Evolutionary conservation across 2,113 vertebrate species (phyloP).

Genomic region (Antechinus flavipes): DNA sequence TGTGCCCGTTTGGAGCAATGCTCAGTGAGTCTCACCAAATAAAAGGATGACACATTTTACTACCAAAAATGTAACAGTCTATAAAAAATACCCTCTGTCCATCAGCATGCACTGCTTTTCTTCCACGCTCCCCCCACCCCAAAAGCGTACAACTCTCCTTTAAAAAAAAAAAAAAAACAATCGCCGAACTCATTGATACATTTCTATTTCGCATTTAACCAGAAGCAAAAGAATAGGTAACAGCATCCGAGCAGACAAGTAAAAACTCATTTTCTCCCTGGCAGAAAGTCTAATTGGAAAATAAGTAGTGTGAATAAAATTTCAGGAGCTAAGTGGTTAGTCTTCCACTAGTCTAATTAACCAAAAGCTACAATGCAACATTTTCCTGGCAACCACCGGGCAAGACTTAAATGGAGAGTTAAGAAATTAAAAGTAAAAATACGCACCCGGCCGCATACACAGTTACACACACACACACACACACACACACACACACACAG

Average conservation of each 20-base stretch:
- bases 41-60: conserved; percentile 72
- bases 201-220: conserved; percentile 82
- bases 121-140: background rate
- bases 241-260: conserved; percentile 81
- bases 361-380: conserved; percentile 76
- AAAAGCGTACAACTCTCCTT: conserved; percentile 79
- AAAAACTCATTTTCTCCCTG: conserved; percentile 82
- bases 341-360: conserved; percentile 74
- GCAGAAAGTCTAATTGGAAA: conserved; percentile 86
- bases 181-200: conserved; percentile 79
- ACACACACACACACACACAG: conserved; percentile 76
- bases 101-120: conserved; percentile 60
- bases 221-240: conserved; percentile 81
- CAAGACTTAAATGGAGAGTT: conserved; percentile 79
- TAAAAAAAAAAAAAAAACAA: conserved; percentile 74
- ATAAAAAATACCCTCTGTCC: conserved; percentile 72
- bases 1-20: conserved; percentile 67
- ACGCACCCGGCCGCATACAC: background rate
- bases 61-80: conserved; percentile 82
- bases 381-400: conserved; percentile 77
- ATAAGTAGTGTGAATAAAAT: conserved; percentile 82
- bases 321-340: conserved; percentile 76
- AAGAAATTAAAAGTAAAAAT: conserved; percentile 82
- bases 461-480: conserved; percentile 60
- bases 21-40: conserved; percentile 77